Base-by-base conservation (phyloP, 2,113 vertebrate species). In the Barbus barbus region DNA sequence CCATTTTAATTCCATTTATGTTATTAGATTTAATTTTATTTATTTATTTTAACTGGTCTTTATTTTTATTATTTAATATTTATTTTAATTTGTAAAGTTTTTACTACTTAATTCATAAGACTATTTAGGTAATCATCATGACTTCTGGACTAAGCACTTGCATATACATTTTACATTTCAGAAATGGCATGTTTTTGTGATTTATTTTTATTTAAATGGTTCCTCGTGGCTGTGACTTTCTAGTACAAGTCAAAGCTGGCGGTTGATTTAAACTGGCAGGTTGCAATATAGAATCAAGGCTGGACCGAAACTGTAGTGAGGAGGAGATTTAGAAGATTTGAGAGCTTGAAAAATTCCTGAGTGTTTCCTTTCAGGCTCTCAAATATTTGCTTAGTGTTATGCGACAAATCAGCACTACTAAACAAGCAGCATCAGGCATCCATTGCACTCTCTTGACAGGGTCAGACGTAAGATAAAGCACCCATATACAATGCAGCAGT, bases 381-480 rank as follows among this genome's bases (percentile, higher is more conserved):
- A 2, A 41, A 51, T 67, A 31, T 81, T 51, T 51, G 41, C 61
- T 51, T 28, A 4, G 61, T 36, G 44, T 81, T 24, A 56, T 56
- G 44, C 46, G 80, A 82, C 80, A 82, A 71, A 71, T 82, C 65
- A 38, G 44, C 65, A 20, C 24, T 2, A 28, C 80, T 82, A 53
- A 82, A 82, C 72, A 63, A 84, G 41, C 71, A 14, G 31, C 46
- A 77, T 71, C 41, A 38, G 56, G 31, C 73, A 65, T 14, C 60
- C 26, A 78, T 84, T 48, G 73, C 58, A 16, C 22, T 69, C 79
- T 69, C 65, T 38, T 72, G 80, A 71, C 46, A 71, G 80, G 44
- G 65, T 82, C 46, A 71, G 26, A 71, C 31, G 22, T 24, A 20
- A 51, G 80, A 82, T 71, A n/a, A 82, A 82, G 65, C 80, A 36